A percentile compares a stretch with the other conserved stretches of the same genome.
Evolutionary conservation across 2,888 invertebrate species (phyloP).

Genomic region (Eristalis tenax): DNA sequence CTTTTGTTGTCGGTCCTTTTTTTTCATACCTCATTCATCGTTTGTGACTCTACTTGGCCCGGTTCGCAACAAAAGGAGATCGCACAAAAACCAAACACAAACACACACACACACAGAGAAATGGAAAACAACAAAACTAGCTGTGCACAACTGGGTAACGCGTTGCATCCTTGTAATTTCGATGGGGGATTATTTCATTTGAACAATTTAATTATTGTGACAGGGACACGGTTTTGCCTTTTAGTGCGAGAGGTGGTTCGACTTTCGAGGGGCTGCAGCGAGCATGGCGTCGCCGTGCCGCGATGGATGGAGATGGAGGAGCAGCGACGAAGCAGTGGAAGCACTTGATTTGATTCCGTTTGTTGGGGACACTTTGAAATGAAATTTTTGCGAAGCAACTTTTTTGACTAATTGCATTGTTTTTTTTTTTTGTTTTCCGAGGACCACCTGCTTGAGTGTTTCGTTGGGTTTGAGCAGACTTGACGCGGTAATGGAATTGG

Average conservation of each 20-base stretch:
- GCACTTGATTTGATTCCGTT: neutral
- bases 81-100: neutral
- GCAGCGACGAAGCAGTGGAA: too few species aligned
- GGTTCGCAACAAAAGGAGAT: neutral
- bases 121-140: constrained; percentile 20
- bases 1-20: constrained; percentile 23
- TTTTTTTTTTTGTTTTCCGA: neutral
- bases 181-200: constrained; percentile 57
- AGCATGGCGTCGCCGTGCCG: too few species aligned
- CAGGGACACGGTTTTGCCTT: constrained; percentile 52
- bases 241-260: neutral
- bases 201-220: constrained; percentile 64
- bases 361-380: neutral
- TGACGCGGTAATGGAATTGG: too few species aligned
- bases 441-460: neutral
- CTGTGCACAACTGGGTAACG: constrained; percentile 13
- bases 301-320: too few species aligned
- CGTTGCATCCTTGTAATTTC: constrained; percentile 49
- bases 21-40: neutral
- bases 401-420: neutral
- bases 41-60: neutral
- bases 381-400: neutral
- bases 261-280: too few species aligned
- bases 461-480: too few species aligned
- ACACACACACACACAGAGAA: neutral